A percentile compares a stretch with the other conserved stretches of the same genome.
Evolutionary conservation across 2,113 vertebrate species (phyloP).

Genomic region (Enhydra lutris): DNA sequence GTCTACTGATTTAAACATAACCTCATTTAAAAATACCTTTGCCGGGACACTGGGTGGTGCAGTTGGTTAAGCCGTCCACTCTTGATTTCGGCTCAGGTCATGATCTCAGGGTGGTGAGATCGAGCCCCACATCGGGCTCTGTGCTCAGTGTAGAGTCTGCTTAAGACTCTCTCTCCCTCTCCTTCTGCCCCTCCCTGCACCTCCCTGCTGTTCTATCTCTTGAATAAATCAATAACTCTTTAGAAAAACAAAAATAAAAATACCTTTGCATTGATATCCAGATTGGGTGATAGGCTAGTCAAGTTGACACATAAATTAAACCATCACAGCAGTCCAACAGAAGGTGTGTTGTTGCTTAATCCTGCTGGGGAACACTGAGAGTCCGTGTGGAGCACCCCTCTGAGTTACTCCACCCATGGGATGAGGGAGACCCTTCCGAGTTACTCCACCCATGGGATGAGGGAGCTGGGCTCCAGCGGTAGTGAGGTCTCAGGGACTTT

Average conservation of each 20-base stretch:
- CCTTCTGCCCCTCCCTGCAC: background rate
- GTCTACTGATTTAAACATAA: background rate
- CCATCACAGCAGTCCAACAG: background rate
- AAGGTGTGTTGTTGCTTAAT: background rate
- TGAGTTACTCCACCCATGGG: too few relatives aligned
- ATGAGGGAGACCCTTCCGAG: background rate
- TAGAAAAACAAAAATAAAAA: background rate
- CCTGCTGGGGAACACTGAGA: background rate
- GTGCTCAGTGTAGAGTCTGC: background rate
- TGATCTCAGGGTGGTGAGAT: background rate
- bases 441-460: accelerated
- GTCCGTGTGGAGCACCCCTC: background rate
- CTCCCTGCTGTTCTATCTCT: background rate
- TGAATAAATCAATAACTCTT: background rate
- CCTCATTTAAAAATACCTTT: background rate
- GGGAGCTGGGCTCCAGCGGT: background rate
- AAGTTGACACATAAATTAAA: background rate
- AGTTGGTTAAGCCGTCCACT: background rate
- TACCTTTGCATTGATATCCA: background rate
- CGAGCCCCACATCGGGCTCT: background rate
- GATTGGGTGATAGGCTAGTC: background rate
- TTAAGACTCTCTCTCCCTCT: background rate
- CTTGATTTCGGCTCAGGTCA: background rate
- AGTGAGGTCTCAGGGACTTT: background rate
- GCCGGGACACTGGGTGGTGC: background rate